Base-by-base conservation (phyloP, 2,113 vertebrate species). In the Halichoerus grypus region DNA sequence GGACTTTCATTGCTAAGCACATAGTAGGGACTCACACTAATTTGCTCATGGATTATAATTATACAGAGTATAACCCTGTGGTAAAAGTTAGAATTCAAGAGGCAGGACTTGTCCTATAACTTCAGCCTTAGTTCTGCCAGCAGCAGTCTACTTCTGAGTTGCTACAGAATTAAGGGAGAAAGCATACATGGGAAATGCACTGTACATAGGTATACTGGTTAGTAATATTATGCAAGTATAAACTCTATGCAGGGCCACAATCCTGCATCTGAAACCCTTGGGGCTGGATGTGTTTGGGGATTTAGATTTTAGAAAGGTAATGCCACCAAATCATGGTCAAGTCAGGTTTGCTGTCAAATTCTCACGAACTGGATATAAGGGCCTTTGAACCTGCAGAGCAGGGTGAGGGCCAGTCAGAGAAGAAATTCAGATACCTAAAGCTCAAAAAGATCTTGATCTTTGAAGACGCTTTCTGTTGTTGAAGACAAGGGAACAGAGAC, bases 141-240 rank as follows among this genome's bases (percentile, higher is more conserved):
- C 82, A 91, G 39, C 33, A n/a, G 51, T 88, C 49, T 96, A 82
- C 57, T 90, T 96, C 79, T 55, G 31, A 85, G n/a, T 26, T 91
- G 46, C 57, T 67, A 79, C 0, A 63, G 26, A 51, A 94, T 61
- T 46, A 76, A 82, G 39, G 59, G 80, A 90, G 53, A 91, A 92
- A 51, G 72, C 24, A 24, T 61, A 74, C 28, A 22, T 59, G 42
- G 67, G 31, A 71, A 82, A 76, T 61, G 39, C 19, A 74, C 49
- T 87, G 3, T 94, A 94, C 85, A 67, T 5, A 91, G 63, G 13
- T 85, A 71, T 18, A 36, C 24, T 86, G 63, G 46, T 83, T 77
- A 65, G 4, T 53, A 82, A 33, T 46, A 53, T 11, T 9, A 69
- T 31, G 8, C 13, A 87, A 72, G 36, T 74, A 86, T 49, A 91